A percentile compares a stretch with the other conserved stretches of the same genome.
phyloP scores from a whole-genome alignment of 2,113 vertebrate genomes.

The Uropsilus gracilis region DNA sequence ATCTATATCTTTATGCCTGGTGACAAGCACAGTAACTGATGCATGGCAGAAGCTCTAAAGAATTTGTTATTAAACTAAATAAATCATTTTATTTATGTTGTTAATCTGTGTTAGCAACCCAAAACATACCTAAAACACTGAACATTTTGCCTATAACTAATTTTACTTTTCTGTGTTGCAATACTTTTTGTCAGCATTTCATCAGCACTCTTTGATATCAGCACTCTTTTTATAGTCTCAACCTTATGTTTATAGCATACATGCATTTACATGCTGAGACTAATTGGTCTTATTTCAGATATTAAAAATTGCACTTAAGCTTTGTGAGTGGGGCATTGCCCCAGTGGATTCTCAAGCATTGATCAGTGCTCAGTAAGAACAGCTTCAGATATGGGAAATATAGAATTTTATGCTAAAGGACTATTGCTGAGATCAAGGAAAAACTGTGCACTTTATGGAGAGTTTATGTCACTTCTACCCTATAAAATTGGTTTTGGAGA shows the following conservation, averaged over 20 bases:
- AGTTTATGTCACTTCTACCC: background rate
- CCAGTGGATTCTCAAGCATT: background rate
- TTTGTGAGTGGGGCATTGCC: background rate
- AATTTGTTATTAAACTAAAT: conserved; percentile 13
- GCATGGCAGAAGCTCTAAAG: background rate
- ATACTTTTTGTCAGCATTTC: conserved; percentile 9
- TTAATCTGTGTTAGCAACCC: conserved; percentile 26
- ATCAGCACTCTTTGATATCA: conserved; percentile 40
- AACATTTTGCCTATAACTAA: background rate
- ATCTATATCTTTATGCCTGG: conserved; percentile 13
- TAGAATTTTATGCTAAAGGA: background rate
- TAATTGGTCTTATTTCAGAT: background rate
- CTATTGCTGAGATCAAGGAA: background rate
- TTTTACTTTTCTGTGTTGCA: conserved; percentile 53
- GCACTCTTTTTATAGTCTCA: background rate
- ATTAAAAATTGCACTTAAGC: conserved; percentile 15
- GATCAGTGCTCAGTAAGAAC: background rate
- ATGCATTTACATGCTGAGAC: background rate
- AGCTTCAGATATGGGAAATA: background rate
- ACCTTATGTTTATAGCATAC: conserved; percentile 11
- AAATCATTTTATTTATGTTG: background rate
- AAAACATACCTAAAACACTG: background rate
- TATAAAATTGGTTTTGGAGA: background rate
- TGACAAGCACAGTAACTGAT: background rate
- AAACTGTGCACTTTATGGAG: background rate